phyloP scores from a whole-genome alignment of 1,140 invertebrate genomes.

The silkworm (Bombyx mori) region ASM3026992v2 NC_085133.1:7627001-7627500 shows the following conservation, averaged over 20 bases:
- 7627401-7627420: conserved; percentile 1
- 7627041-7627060: conserved; percentile 3
- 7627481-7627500: conserved; percentile 5
- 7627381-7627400: conserved; percentile 6
- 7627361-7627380: conserved; percentile 9
- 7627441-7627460: conserved; percentile 2
- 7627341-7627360: conserved; percentile 1
- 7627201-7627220: neutral
- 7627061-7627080: conserved; percentile 2
- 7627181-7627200: conserved; percentile 2
- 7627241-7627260: conserved; percentile 2
- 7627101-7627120: conserved; percentile 1
- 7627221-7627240: neutral
- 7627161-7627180: conserved; percentile 4
- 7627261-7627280: conserved; percentile 1
- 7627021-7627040: conserved; percentile 9
- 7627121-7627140: conserved; percentile 6
- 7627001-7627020: conserved; percentile 3
- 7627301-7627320: conserved; percentile 8
- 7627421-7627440: conserved; percentile 4
- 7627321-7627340: conserved; percentile 5
- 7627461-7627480: neutral
- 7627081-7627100: conserved; percentile 2
- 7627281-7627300: neutral
- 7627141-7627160: conserved; percentile 1